phyloP scores from a whole-genome alignment of 1,140 invertebrate genomes.

The Papilio polyxenes region DNA sequence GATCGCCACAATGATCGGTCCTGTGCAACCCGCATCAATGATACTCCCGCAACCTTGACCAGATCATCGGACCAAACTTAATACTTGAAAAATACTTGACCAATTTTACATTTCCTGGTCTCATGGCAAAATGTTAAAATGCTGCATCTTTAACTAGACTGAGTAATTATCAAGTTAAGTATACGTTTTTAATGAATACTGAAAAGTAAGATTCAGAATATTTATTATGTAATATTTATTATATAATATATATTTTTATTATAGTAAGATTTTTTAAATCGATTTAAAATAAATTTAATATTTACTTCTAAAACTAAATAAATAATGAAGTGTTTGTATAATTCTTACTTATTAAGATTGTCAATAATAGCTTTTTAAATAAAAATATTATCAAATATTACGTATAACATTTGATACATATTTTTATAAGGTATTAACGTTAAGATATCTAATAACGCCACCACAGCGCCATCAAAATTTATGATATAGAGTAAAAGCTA shows the following conservation, averaged over 20 bases:
- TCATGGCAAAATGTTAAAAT: background rate
- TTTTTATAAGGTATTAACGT: conserved; percentile 8
- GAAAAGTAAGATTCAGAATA: background rate
- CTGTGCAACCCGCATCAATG: too few relatives aligned
- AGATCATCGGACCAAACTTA: too few relatives aligned
- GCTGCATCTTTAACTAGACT: background rate
- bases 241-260: too few relatives aligned
- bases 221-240: background rate
- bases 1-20: too few relatives aligned
- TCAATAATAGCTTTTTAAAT: background rate
- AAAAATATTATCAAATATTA: background rate
- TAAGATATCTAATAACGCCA: conserved; percentile 19
- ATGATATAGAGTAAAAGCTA: conserved; percentile 18
- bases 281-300: background rate
- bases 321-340: background rate
- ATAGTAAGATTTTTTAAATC: background rate
- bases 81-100: too few relatives aligned
- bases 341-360: background rate
- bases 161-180: background rate
- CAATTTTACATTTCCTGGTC: background rate
- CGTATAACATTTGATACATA: background rate
- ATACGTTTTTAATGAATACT: too few relatives aligned
- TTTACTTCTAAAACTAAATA: background rate
- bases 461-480: conserved; percentile 16
- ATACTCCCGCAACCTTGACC: too few relatives aligned